Percentiles rank a stretch among this genome's conserved stretches.
These are phyloP conservation scores for Sapayoa aenigma DNA, from an alignment of 2,113 vertebrate species.

Conservation along the genomic window DNA sequence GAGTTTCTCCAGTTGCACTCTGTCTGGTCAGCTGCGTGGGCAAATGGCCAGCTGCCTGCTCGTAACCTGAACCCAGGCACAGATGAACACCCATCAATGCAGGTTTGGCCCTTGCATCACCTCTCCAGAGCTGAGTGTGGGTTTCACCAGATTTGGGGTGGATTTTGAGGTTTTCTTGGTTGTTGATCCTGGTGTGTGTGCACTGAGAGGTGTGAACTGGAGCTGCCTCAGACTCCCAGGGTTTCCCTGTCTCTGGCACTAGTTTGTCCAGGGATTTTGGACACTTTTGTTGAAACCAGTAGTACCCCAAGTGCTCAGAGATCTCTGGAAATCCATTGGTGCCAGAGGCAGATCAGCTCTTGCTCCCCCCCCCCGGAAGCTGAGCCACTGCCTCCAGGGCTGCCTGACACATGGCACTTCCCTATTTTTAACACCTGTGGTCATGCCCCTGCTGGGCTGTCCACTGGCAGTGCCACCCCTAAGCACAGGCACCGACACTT, in stretches of 20 bases:
- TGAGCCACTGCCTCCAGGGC: neutral
- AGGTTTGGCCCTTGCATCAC: accelerated
- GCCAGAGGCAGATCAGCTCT: neutral
- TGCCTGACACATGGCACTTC: neutral
- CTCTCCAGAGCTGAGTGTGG: accelerated
- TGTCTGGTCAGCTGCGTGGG: accelerated
- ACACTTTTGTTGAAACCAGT: neutral
- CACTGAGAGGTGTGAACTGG: neutral
- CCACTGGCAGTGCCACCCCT: neutral
- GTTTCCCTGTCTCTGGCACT: accelerated
- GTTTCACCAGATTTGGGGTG: neutral
- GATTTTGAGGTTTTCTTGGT: neutral
- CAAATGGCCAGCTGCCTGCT: neutral
- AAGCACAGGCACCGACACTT: accelerated
- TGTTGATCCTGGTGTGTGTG: accelerated
- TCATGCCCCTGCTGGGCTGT: neutral
- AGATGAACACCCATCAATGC: accelerated
- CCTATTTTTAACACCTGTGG: neutral
- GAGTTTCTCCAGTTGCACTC: neutral
- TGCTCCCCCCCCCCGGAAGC: neutral
- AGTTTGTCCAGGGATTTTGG: neutral
- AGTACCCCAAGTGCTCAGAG: neutral
- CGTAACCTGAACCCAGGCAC: neutral
- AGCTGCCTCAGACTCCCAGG: neutral
- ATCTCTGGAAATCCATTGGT: neutral